Conservation (phyloP, 2,797 vertebrate species). For the Avahi laniger region DNA sequence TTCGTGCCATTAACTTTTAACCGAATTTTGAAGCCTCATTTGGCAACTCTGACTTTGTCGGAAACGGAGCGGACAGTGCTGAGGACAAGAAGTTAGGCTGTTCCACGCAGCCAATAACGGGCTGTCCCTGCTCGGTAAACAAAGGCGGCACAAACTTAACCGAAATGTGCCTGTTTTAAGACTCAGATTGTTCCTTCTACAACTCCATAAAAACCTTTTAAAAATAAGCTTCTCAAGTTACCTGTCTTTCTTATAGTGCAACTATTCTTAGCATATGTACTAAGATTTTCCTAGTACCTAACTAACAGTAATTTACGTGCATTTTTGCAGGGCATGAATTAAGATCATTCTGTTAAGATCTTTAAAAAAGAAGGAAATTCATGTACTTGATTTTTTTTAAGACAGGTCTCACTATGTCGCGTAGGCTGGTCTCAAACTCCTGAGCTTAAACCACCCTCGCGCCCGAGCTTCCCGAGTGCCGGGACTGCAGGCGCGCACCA, state of each 20-base stretch:
- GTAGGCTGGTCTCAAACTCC: too few species aligned
- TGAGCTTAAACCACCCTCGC: too few species aligned
- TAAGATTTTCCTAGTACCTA: not conserved
- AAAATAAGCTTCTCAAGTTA: slow-evolving; percentile 25
- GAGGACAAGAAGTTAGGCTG: not conserved
- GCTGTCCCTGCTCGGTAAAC: not conserved
- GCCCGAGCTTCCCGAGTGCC: too few species aligned
- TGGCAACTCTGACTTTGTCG: not conserved
- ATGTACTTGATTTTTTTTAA: not conserved
- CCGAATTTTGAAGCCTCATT: not conserved
- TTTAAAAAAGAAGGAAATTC: not conserved
- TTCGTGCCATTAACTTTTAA: not conserved
- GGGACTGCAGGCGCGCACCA: too few species aligned
- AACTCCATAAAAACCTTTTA: not conserved
- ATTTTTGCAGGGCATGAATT: not conserved
- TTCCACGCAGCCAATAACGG: not conserved
- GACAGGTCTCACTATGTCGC: too few species aligned
- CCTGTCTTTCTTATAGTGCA: not conserved
- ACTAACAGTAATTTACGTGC: not conserved
- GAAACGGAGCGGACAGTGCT: not conserved
- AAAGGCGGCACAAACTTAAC: not conserved
- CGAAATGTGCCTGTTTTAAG: not conserved
- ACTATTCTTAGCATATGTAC: not conserved
- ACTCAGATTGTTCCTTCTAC: not conserved
- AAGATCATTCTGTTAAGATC: not conserved